Evolutionary conservation across 2,113 vertebrate species (phyloP).

Genomic region (Egretta garzetta): DNA sequence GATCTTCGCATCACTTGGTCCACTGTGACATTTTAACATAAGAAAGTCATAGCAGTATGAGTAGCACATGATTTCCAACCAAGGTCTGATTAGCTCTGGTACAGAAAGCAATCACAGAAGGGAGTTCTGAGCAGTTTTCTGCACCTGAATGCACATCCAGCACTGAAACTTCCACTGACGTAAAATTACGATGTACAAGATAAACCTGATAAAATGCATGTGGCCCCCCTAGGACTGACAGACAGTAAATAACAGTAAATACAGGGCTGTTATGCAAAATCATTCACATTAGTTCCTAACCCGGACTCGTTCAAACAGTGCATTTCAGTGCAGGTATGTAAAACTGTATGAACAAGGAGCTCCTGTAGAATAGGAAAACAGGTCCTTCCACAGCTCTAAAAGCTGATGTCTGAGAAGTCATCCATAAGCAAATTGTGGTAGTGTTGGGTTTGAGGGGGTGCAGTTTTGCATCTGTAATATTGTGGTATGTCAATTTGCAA

Average conservation of each 20-base stretch:
- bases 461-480: background rate
- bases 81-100: background rate
- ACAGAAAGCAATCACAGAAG: conserved; percentile 9
- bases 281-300: background rate
- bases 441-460: background rate
- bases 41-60: background rate
- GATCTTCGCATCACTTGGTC: background rate
- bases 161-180: background rate
- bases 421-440: background rate
- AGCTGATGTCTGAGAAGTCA: background rate
- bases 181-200: background rate
- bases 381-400: background rate
- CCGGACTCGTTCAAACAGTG: background rate
- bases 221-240: background rate
- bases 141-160: background rate
- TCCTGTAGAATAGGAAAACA: background rate
- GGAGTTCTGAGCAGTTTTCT: background rate
- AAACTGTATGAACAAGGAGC: background rate
- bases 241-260: background rate
- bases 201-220: background rate
- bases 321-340: background rate
- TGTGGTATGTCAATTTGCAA: background rate
- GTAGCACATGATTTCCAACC: background rate
- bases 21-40: background rate
- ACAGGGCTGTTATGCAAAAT: background rate